Conservation (phyloP, 1,140 invertebrate genomes). For the Trigoniulus corallinus region DNA sequence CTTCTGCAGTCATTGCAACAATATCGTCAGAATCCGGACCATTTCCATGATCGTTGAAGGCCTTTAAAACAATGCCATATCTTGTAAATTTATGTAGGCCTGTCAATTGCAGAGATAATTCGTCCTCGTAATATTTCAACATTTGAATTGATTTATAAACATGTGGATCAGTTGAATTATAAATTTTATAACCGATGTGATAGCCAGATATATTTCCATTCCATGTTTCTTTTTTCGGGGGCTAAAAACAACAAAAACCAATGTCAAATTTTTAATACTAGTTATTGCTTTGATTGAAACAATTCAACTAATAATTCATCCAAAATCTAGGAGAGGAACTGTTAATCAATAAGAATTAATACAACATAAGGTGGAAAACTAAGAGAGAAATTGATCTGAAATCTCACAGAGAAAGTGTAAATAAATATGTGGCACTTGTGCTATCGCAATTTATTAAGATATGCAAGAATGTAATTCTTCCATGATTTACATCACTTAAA, state of each 20-base stretch:
- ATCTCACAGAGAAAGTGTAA: too few relatives aligned
- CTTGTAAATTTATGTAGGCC: conserved; percentile 24
- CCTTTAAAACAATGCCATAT: conserved; percentile 23
- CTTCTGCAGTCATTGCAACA: not conserved
- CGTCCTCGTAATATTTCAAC: not conserved
- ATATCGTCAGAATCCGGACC: conserved; percentile 10
- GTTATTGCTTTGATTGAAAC: too few relatives aligned
- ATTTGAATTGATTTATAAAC: conserved; percentile 22
- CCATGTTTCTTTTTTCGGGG: conserved; percentile 15
- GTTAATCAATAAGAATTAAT: too few relatives aligned
- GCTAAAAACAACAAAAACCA: conserved; percentile 7
- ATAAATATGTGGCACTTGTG: too few relatives aligned
- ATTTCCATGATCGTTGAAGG: conserved; percentile 26
- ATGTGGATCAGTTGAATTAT: conserved; percentile 22
- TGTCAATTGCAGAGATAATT: not conserved
- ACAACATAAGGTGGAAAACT: too few relatives aligned
- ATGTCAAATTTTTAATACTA: not conserved
- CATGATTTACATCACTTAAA: too few relatives aligned
- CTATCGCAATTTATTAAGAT: too few relatives aligned
- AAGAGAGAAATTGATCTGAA: too few relatives aligned
- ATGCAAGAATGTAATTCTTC: too few relatives aligned
- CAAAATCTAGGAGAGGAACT: too few relatives aligned
- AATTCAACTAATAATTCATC: too few relatives aligned
- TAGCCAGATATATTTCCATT: conserved; percentile 28
- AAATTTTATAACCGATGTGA: conserved; percentile 28